Base-by-base conservation (phyloP, 2,888 invertebrate species). In the Cremastinae sp. region DNA sequence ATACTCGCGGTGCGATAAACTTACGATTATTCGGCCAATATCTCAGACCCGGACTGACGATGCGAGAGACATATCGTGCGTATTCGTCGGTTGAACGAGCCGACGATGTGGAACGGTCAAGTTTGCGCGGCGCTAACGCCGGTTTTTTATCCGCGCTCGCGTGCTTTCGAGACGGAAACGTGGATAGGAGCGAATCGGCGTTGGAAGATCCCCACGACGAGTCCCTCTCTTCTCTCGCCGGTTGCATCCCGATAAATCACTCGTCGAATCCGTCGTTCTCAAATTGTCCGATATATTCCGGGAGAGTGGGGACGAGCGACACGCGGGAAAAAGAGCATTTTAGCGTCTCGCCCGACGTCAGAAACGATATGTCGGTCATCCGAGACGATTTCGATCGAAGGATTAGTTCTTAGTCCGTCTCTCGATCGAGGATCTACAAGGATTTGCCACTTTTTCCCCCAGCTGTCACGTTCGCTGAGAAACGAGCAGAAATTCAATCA, bases 161-260 rank as follows among this genome's bases (percentile, higher is more conserved):
- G 38, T 41, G 38, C 56, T 28, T 56, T 54, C 18, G 56, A 9
- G 56, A 49, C 28, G 41, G 59, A 59, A 43, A 41, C 47, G 49
- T 70, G 36, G 14, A 62, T 45, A 62, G 14, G 38, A 62, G 69
- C 74, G 74, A 74, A 62, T 74, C 41, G 69, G 51, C 68, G 58
- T 41, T n/a, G 45, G 58, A 62, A 64, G 58, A 74, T 74, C 64
- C 69, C 69, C 74, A 58, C 74, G 14, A 51, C 62, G 61, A n/a
- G 43, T 20, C 28, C 34, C 70, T 45, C 62, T 36, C 53, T 56
- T 28, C 28, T 28, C 28, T 5, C 28, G 2, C 28, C 28, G 28
- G 2, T 5, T 28, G 2, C 2, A 64, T n/a, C 5, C 62, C 16
- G 28, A 36, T 16, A 28, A n/a, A 28, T 28, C 28, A 28, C 28